These are phyloP conservation scores for Donacobius atricapilla DNA, from an alignment of 2,113 vertebrate species.

Conservation along the genomic window DNA sequence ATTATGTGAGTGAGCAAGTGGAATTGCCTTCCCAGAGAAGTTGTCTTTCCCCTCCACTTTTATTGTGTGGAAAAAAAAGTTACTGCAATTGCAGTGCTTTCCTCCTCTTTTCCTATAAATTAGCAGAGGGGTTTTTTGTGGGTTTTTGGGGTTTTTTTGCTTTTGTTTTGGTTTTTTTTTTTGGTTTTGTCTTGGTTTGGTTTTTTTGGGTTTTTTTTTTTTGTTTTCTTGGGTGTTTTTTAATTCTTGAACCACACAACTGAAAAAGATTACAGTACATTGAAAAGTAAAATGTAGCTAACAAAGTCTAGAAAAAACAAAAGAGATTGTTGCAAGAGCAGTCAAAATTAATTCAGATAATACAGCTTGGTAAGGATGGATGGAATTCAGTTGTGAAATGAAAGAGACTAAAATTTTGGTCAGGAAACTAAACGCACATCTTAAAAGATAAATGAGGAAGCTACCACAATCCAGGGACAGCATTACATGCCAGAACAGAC, in stretches of 20 bases:
- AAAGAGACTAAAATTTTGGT: neutral
- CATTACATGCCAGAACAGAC: neutral
- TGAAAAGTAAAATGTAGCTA: neutral
- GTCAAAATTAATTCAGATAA: neutral
- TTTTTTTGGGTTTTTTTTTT: too few relatives aligned
- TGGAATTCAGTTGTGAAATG: neutral
- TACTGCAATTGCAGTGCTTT: neutral
- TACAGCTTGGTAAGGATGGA: neutral
- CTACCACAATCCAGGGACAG: neutral
- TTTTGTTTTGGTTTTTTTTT: too few relatives aligned
- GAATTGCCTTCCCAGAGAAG: neutral
- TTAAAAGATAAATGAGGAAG: neutral
- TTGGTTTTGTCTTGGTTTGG: too few relatives aligned
- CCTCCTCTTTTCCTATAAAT: neutral
- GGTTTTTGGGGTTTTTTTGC: too few relatives aligned
- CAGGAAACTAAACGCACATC: neutral
- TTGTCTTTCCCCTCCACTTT: neutral
- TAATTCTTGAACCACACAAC: neutral
- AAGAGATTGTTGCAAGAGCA: neutral
- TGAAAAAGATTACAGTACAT: neutral
- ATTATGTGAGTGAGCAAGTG: neutral
- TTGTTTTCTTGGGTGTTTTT: too few relatives aligned
- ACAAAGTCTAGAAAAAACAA: neutral
- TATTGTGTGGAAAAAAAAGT: neutral
- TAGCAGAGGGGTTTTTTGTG: neutral